phyloP scores from a whole-genome alignment of 2,797 vertebrate species.

The Echeneis naucrates region DNA sequence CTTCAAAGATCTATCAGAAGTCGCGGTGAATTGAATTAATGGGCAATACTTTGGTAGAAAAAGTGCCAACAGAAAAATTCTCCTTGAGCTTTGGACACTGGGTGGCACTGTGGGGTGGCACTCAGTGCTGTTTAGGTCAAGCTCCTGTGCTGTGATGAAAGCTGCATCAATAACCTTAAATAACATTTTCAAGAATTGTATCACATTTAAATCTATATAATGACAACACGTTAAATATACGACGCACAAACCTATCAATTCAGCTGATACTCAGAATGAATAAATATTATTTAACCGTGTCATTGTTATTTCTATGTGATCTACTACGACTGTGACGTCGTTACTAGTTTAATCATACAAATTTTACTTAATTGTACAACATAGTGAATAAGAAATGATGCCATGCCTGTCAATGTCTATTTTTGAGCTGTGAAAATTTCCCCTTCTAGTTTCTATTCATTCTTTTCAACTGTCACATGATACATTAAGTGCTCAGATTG shows the following conservation, averaged over 20 bases:
- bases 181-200: background rate
- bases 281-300: too few species aligned
- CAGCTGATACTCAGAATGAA: background rate
- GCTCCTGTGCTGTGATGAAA: background rate
- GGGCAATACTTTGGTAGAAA: too few species aligned
- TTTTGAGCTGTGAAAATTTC: slow-evolving; percentile 14
- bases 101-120: slow-evolving; percentile 71
- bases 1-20: background rate
- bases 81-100: slow-evolving; percentile 60
- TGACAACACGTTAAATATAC: background rate
- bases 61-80: background rate
- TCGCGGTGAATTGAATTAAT: background rate
- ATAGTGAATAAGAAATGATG: background rate
- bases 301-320: too few species aligned
- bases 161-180: background rate
- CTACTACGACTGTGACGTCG: too few species aligned
- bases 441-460: slow-evolving; percentile 19
- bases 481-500: slow-evolving; percentile 49
- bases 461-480: slow-evolving; percentile 42
- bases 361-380: background rate
- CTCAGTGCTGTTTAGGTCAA: background rate
- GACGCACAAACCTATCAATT: too few species aligned
- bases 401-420: background rate
- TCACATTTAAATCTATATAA: background rate
- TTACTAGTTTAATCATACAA: background rate